Evolutionary conservation across 2,888 invertebrate genomes (phyloP).

Genomic region (Drosophila vallismaia): DNA sequence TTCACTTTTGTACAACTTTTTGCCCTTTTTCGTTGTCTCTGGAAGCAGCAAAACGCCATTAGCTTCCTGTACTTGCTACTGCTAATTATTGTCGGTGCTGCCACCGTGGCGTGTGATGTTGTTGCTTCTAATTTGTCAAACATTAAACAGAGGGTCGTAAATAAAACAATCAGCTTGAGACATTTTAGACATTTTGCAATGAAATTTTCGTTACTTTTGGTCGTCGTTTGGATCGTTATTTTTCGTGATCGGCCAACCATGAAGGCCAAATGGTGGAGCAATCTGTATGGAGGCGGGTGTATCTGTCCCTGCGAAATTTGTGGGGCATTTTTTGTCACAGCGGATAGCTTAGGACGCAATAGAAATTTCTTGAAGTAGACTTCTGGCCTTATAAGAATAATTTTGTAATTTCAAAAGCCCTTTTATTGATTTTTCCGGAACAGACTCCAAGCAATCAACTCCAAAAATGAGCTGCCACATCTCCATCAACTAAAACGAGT

Average conservation of each 20-base stretch:
- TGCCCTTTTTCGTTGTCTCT: constrained; percentile 29
- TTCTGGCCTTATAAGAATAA: neutral
- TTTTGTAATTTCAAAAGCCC: neutral
- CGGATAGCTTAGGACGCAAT: constrained; percentile 1
- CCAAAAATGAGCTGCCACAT: constrained; percentile 1
- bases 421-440: neutral
- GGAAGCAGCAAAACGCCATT: constrained; percentile 59
- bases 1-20: constrained; percentile 22
- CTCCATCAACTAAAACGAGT: constrained; percentile 11
- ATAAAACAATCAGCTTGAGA: constrained; percentile 76
- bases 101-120: constrained; percentile 22
- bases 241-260: constrained; percentile 60
- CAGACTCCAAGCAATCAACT: neutral
- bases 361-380: neutral
- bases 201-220: constrained; percentile 23
- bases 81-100: constrained; percentile 43
- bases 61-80: constrained; percentile 60
- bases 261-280: constrained; percentile 56
- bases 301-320: constrained; percentile 22
- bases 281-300: constrained; percentile 13
- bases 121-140: constrained; percentile 73
- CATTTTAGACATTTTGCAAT: constrained; percentile 69
- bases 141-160: constrained; percentile 73
- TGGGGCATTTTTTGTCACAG: neutral
- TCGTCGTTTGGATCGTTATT: constrained; percentile 7